phyloP scores from a whole-genome alignment of 2,113 vertebrate genomes.

The cattle (Bos taurus) region ARS-UCD2.0 NC_037334.1:40564501-40565000 shows the following conservation, averaged over 20 bases:
- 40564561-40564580: background rate
- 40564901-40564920: background rate
- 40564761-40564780: background rate
- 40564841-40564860: background rate
- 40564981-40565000: background rate
- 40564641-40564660: background rate
- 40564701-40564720: background rate
- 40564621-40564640: background rate
- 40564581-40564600: background rate
- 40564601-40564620: background rate
- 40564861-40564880: background rate
- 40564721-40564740: background rate
- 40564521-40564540: background rate
- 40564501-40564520: background rate
- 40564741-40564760: background rate
- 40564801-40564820: background rate
- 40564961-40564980: background rate
- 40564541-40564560: background rate
- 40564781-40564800: background rate
- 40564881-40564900: background rate
- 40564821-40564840: background rate
- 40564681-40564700: background rate
- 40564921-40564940: background rate
- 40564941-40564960: background rate
- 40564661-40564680: background rate